These are phyloP conservation scores for Caenorhabditis sp. DNA, from an alignment of 2,888 invertebrate species.

Conservation along the genomic window DNA sequence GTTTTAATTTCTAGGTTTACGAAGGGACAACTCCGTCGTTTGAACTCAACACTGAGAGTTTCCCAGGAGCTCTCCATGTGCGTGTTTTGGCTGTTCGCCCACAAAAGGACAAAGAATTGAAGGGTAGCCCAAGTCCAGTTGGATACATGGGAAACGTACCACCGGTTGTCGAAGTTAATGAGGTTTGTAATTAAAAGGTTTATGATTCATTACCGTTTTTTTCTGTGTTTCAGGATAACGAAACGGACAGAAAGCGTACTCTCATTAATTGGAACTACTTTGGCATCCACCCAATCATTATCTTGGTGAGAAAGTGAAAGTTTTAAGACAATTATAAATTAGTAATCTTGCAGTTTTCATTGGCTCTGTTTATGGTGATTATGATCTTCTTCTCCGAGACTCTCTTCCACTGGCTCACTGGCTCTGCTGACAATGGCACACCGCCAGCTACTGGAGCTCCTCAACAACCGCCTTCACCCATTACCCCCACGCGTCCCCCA, in stretches of 20 bases:
- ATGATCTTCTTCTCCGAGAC: conserved; percentile 21
- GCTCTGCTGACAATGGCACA: neutral
- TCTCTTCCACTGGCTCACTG: conserved; percentile 13
- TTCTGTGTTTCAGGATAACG: conserved; percentile 5
- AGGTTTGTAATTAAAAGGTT: too few relatives aligned
- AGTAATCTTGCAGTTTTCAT: neutral
- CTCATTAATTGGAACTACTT: neutral
- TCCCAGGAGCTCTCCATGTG: conserved; percentile 57
- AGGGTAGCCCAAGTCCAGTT: conserved; percentile 62
- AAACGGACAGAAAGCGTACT: neutral
- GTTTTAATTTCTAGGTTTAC: conserved; percentile 84
- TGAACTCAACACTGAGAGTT: conserved; percentile 87
- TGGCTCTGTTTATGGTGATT: neutral
- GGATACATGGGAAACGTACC: conserved; percentile 59
- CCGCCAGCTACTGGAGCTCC: neutral
- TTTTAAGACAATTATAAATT: too few relatives aligned
- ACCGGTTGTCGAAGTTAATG: neutral
- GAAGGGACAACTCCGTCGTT: conserved; percentile 84
- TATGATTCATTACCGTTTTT: too few relatives aligned
- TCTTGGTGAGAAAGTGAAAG: neutral
- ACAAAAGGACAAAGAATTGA: conserved; percentile 41
- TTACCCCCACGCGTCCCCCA: neutral
- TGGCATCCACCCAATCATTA: neutral
- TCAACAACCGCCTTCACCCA: neutral
- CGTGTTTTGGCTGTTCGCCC: conserved; percentile 58